phyloP scores from a whole-genome alignment of 2,113 vertebrate genomes.

The Lucifuga dentata region DNA sequence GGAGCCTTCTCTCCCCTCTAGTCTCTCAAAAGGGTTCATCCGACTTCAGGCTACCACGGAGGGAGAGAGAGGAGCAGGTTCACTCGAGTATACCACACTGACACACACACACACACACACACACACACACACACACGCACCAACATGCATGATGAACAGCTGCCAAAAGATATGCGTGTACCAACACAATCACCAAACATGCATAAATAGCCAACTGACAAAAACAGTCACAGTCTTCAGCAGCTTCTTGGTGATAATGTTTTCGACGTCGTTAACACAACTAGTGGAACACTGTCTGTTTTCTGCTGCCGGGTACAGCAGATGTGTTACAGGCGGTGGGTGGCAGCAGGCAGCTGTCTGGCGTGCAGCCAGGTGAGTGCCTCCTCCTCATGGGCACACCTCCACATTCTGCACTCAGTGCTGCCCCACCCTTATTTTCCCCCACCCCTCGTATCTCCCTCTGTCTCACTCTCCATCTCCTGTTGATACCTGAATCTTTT shows the following conservation, averaged over 20 bases:
- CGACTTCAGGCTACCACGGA: no score
- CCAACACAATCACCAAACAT: background rate
- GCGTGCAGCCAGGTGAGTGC: conserved; percentile 77
- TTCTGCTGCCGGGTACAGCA: conserved; percentile 10
- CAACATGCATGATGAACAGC: background rate
- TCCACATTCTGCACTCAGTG: conserved; percentile 53
- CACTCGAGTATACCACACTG: conserved; percentile 15
- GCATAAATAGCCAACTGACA: background rate
- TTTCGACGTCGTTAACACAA: conserved; percentile 44
- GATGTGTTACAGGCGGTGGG: conserved; percentile 40
- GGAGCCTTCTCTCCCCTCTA: conserved; percentile 24
- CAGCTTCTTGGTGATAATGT: conserved; percentile 22
- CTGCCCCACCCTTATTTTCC: conserved; percentile 77
- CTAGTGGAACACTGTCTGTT: conserved; percentile 20
- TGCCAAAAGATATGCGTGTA: background rate
- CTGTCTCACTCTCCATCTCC: conserved; percentile 42
- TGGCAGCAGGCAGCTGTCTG: conserved; percentile 58
- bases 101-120: conserved; percentile 17
- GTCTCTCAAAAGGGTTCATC: no score
- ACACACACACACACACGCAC: background rate
- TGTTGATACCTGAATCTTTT: conserved; percentile 58
- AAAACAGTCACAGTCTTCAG: conserved; percentile 13
- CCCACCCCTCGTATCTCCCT: conserved; percentile 28
- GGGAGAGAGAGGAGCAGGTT: conserved; percentile 17
- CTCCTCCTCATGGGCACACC: conserved; percentile 60